These are phyloP conservation scores for Coccyzus lansbergi DNA, from an alignment of 2,797 vertebrate genomes.

Conservation along the genomic window DNA sequence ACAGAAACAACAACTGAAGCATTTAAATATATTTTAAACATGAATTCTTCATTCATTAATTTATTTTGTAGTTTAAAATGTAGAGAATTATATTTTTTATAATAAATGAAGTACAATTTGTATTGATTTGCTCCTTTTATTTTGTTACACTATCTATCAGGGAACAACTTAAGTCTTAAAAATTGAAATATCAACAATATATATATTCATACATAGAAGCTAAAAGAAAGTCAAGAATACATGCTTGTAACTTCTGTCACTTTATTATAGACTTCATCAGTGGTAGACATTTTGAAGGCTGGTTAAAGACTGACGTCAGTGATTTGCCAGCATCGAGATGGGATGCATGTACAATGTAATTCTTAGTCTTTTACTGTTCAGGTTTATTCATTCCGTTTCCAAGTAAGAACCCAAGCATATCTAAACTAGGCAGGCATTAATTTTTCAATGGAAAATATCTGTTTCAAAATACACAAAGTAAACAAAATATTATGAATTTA, in stretches of 20 bases:
- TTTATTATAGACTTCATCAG: constrained; percentile 1
- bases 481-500: not conserved
- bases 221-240: not conserved
- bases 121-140: not conserved
- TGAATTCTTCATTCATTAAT: not conserved
- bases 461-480: not conserved
- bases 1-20: not conserved
- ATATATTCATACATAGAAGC: too few relatives aligned
- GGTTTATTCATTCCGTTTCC: not conserved
- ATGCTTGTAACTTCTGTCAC: not conserved
- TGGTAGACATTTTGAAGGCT: constrained; percentile 44
- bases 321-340: constrained; percentile 52
- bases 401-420: constrained; percentile 34
- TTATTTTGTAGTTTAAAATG: not conserved
- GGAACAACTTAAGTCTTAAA: not conserved
- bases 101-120: not conserved
- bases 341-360: constrained; percentile 50
- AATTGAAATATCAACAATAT: not conserved
- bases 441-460: not conserved
- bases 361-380: constrained; percentile 25
- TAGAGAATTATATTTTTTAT: not conserved
- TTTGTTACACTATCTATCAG: not conserved
- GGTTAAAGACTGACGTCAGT: constrained; percentile 58
- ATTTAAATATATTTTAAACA: not conserved
- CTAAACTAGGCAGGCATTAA: constrained; percentile 51